These are phyloP conservation scores for Drosophila insularis DNA, from an alignment of 1,140 invertebrate genomes.

Conservation along the genomic window DNA sequence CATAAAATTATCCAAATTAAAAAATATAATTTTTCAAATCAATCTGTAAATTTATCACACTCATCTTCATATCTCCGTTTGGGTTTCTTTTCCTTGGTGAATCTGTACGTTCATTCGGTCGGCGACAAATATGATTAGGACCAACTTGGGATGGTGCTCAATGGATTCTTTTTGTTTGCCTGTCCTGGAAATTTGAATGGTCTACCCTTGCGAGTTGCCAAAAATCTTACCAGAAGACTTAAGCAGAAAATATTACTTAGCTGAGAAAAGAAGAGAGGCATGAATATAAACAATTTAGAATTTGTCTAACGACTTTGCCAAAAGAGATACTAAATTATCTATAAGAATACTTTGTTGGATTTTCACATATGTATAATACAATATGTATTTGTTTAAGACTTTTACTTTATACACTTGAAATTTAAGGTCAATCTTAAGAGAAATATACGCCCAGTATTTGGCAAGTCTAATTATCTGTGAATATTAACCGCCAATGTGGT, in stretches of 20 bases:
- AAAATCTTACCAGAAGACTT: neutral
- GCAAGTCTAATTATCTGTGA: neutral
- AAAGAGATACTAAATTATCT: neutral
- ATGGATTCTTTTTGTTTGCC: neutral
- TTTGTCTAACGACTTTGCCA: neutral
- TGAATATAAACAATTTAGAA: neutral
- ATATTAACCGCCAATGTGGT: neutral
- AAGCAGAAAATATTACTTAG: neutral
- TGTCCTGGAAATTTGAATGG: slow-evolving; percentile 12
- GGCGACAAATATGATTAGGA: neutral
- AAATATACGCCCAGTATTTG: neutral
- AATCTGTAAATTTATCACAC: neutral
- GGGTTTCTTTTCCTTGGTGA: neutral
- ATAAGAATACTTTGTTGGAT: neutral
- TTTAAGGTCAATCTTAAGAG: neutral
- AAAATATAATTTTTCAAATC: neutral
- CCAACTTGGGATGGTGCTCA: neutral
- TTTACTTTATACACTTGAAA: neutral
- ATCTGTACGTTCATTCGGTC: neutral
- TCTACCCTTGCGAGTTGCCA: slow-evolving; percentile 26
- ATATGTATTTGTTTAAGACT: neutral
- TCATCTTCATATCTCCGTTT: neutral
- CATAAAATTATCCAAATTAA: no score
- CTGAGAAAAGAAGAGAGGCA: neutral
- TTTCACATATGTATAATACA: neutral